phyloP scores from a whole-genome alignment of 2,113 vertebrate species.

The Passer montanus region DNA sequence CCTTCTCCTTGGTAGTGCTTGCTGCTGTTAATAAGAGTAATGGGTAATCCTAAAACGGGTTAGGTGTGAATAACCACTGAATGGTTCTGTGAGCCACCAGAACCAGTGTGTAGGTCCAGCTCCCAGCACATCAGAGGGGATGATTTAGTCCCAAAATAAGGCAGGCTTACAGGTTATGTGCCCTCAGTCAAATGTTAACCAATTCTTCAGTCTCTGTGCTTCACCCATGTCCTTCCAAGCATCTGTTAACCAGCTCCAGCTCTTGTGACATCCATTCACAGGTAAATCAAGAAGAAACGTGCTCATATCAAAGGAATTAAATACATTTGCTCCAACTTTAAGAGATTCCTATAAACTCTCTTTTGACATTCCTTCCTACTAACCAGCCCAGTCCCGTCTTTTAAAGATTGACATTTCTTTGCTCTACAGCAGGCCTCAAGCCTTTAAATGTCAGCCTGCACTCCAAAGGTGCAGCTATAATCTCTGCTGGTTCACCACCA shows the following conservation, averaged over 20 bases:
- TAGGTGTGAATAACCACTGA: conserved; percentile 16
- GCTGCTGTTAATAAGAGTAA: conserved; percentile 4
- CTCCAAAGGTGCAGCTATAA: conserved; percentile 25
- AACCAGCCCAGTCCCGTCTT: neutral
- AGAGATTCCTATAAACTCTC: neutral
- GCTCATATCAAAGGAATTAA: conserved; percentile 10
- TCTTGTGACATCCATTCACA: neutral
- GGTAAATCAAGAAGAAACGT: conserved; percentile 9
- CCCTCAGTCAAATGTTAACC: neutral
- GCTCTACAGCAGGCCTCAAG: conserved; percentile 7
- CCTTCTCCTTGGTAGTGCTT: neutral
- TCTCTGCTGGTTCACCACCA: neutral
- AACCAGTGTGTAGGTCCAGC: neutral
- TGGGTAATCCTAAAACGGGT: neutral
- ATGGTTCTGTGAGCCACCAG: neutral
- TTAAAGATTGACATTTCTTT: conserved; percentile 38
- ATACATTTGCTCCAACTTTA: conserved; percentile 33
- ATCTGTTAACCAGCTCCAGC: neutral
- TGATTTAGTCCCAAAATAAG: neutral
- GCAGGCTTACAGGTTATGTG: neutral
- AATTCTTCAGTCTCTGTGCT: neutral
- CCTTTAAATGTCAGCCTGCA: conserved; percentile 18
- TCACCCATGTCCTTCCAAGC: neutral
- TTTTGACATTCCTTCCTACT: conserved; percentile 20
- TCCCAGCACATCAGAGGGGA: neutral